Base-by-base conservation (phyloP, 1,140 invertebrate genomes). In the Drosophila rufa region DNA sequence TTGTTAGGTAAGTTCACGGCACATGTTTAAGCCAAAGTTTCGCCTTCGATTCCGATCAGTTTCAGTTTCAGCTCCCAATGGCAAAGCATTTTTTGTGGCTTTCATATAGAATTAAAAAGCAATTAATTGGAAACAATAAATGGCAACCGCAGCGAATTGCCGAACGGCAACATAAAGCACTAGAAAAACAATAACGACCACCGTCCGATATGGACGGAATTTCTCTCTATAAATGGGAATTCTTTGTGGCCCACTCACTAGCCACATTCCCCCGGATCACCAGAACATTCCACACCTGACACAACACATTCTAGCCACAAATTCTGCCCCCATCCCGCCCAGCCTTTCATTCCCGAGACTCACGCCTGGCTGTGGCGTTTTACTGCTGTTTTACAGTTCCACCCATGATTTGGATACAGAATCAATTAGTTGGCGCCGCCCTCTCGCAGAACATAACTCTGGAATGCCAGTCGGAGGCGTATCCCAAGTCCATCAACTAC, bases 381-480 rank as follows among this genome's bases (percentile, higher is more conserved):
- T 51, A 53, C 22, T 76, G 73, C 47, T 78, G 48, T 56, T 85
- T 92, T 93, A 5, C 93, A 97, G 96, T 97, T 95, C 95, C 96
- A 40, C 96, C 96, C 53, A 97, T 97, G 95, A 96, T 97, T 93
- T 96, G 95, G 94, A 96, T 97, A 91, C 96, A 96, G 91, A 97
- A 97, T 93, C 96, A 97, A 94, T 94, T 97, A 82, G 96, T 97
- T 33, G 96, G 96, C 36, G 96, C 95, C 2, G 94, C 95, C 68
- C 95, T 96, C 86, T 95, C 95, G n/a, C 96, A 97, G 87, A 94
- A 95, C 73, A 93, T 93, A 58, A 95, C 95, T 30, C 93, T 97
- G 59, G 96, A 97, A 92, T 98, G 97, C 90, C 95, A 97, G 91
- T 97, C 97, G 15, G 97, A 98, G 93, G 97, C 97, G 43, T 97